Percentiles rank a stretch among this genome's conserved stretches.
These are phyloP conservation scores for Lucilia cuprina DNA, from an alignment of 1,140 invertebrate species.

Conservation along the genomic window DNA sequence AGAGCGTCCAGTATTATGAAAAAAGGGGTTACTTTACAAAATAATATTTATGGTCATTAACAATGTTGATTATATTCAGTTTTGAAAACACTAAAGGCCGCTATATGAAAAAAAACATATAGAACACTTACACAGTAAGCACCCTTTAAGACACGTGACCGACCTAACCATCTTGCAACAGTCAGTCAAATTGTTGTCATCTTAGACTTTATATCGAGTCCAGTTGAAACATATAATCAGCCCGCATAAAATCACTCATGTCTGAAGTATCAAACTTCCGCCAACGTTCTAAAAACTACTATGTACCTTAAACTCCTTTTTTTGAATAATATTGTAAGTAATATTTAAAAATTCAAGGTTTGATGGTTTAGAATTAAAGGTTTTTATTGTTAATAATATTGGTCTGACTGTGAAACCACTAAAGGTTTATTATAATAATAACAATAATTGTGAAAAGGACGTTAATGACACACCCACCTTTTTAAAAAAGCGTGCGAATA, in stretches of 20 bases:
- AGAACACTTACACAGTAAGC: neutral
- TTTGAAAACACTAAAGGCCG: neutral
- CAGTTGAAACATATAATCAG: constrained; percentile 18
- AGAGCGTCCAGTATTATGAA: neutral
- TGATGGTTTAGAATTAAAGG: constrained; percentile 20
- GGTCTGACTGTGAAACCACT: constrained; percentile 31
- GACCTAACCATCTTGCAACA: neutral
- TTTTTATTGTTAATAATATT: neutral
- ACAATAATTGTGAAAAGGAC: too few species aligned
- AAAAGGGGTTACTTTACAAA: constrained; percentile 20
- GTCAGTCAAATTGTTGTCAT: constrained; percentile 30
- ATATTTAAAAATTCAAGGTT: neutral
- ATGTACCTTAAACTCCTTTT: neutral
- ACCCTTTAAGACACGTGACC: constrained; percentile 13
- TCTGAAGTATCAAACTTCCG: constrained; percentile 31
- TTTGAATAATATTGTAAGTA: neutral
- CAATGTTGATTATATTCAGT: constrained; percentile 19
- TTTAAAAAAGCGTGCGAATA: constrained; percentile 6
- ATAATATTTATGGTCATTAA: constrained; percentile 25
- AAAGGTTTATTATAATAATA: neutral
- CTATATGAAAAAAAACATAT: neutral
- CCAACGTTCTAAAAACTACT: constrained; percentile 8
- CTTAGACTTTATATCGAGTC: neutral
- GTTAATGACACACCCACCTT: constrained; percentile 3
- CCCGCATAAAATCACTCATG: constrained; percentile 33